Conservation (phyloP, 2,888 invertebrate genomes). For the Ashinkailepas kermadecensis region DNA sequence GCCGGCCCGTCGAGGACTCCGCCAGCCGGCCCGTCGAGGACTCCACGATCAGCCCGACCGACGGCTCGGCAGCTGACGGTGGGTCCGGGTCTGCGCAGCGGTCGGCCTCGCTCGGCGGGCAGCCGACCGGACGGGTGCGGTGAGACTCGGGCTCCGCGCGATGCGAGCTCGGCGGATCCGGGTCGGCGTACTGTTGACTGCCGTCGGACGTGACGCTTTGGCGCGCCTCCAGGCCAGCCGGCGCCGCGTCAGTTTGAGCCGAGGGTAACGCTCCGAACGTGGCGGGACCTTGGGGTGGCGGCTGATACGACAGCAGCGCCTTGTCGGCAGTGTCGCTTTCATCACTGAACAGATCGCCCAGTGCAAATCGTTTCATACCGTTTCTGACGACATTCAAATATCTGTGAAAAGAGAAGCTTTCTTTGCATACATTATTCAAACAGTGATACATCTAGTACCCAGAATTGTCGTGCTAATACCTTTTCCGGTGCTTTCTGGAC, state of each 20-base stretch:
- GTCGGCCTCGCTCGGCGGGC: no score
- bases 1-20: not conserved
- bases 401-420: no score
- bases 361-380: not conserved
- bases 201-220: not conserved
- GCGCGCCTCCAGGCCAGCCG: not conserved
- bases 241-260: not conserved
- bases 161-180: no score
- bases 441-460: no score
- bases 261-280: no score
- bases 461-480: no score
- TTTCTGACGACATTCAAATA: not conserved
- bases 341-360: not conserved
- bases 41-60: not conserved
- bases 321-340: not conserved
- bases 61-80: no score
- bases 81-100: no score
- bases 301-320: not conserved
- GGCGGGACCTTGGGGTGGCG: not conserved
- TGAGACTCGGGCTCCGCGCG: no score
- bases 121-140: no score
- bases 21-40: not conserved
- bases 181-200: not conserved
- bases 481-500: no score
- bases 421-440: no score